phyloP scores from a whole-genome alignment of 1,140 invertebrate genomes.

The Saxidomus purpurata region DNA sequence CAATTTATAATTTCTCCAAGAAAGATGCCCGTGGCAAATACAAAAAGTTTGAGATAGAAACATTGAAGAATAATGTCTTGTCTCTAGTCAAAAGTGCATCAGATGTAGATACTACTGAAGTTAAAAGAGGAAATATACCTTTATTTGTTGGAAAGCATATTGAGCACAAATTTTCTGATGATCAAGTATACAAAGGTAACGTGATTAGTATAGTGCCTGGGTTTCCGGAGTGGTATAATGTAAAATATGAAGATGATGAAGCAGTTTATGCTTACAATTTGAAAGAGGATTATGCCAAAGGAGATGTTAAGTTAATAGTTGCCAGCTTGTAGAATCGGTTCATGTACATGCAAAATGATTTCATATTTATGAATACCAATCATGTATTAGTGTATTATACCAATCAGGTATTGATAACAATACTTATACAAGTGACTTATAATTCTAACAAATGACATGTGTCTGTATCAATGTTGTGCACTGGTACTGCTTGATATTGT shows the following conservation, averaged over 20 bases:
- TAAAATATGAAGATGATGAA: conserved; percentile 53
- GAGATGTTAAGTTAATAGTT: conserved; percentile 31
- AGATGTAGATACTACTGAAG: conserved; percentile 31
- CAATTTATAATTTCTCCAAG: conserved; percentile 9
- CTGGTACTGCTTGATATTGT: no score
- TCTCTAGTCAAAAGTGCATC: conserved; percentile 15
- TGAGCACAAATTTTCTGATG: conserved; percentile 61
- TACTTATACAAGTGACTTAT: no score
- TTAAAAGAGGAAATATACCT: background rate
- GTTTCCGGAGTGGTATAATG: conserved; percentile 59
- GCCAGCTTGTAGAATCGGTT: background rate
- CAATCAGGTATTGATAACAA: no score
- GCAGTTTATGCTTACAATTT: conserved; percentile 58
- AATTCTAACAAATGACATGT: no score
- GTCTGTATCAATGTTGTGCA: no score
- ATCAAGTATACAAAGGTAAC: background rate
- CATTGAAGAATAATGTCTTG: conserved; percentile 51
- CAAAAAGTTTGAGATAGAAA: conserved; percentile 11
- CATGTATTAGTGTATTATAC: background rate
- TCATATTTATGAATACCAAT: background rate
- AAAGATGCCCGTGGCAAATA: conserved; percentile 35
- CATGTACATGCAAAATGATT: background rate
- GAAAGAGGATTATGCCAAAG: no score
- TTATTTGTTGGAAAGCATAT: conserved; percentile 60
- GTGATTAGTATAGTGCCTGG: conserved; percentile 60